These are phyloP conservation scores for Leptothorax acervorum DNA, from an alignment of 2,888 invertebrate species.

Conservation along the genomic window DNA sequence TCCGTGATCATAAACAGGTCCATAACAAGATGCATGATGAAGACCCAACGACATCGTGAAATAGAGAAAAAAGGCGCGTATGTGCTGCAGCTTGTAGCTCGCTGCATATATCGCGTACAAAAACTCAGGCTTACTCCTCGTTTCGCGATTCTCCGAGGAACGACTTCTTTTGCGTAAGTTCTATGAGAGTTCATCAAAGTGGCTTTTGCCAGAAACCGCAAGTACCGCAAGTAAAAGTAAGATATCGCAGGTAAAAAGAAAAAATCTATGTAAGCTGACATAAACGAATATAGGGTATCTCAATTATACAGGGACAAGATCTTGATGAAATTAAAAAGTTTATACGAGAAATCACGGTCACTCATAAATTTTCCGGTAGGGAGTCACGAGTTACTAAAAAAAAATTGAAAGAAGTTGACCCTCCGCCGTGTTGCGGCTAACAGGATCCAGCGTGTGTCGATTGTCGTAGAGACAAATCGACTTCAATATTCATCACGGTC, in stretches of 20 bases:
- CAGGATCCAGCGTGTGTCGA: not conserved
- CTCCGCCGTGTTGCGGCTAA: not conserved
- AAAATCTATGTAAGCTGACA: not conserved
- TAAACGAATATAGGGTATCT: not conserved
- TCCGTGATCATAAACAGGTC: constrained; percentile 46
- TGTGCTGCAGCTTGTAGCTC: constrained; percentile 65
- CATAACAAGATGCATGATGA: constrained; percentile 21
- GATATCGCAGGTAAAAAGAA: not conserved
- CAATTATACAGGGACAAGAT: not conserved
- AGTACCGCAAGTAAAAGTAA: not conserved
- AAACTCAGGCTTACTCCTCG: constrained; percentile 73
- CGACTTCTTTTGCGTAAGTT: constrained; percentile 4
- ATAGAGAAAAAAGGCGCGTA: constrained; percentile 60
- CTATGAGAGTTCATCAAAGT: constrained; percentile 49
- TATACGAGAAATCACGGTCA: not conserved
- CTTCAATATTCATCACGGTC: constrained; percentile 64
- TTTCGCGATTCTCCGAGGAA: constrained; percentile 29
- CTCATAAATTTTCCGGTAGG: not conserved
- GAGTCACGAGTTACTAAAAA: no score
- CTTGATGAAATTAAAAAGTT: not conserved
- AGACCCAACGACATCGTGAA: constrained; percentile 70
- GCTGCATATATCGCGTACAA: constrained; percentile 70
- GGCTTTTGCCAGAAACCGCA: constrained; percentile 13
- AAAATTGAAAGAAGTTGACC: not conserved
- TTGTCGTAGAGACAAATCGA: constrained; percentile 32